Percentiles rank a stretch among this genome's conserved stretches.
Evolutionary conservation across 2,113 vertebrate genomes (phyloP).

Genomic region (Nansenia antarctica): DNA sequence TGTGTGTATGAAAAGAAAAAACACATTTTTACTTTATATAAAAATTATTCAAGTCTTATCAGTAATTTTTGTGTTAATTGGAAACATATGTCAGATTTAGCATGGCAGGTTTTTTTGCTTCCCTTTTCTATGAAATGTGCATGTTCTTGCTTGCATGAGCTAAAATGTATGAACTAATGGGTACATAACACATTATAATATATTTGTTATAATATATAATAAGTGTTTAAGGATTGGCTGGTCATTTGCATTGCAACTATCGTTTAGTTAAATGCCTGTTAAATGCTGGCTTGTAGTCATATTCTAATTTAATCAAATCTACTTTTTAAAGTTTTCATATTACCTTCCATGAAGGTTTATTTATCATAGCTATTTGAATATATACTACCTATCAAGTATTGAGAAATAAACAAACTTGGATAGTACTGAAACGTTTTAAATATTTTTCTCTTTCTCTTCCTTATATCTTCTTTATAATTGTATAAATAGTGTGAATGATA

Average conservation of each 20-base stretch:
- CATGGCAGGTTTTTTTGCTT: neutral
- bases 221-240: neutral
- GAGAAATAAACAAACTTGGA: conserved; percentile 1
- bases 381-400: conserved; percentile 36
- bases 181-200: conserved; percentile 11
- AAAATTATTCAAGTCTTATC: conserved; percentile 66
- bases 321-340: neutral
- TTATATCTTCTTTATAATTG: conserved; percentile 6
- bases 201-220: conserved; percentile 26
- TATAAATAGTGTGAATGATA: conserved; percentile 21
- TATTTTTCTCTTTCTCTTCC: neutral
- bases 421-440: neutral
- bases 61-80: conserved; percentile 19
- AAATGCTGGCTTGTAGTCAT: conserved; percentile 32
- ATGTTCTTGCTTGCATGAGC: conserved; percentile 25
- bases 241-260: conserved; percentile 2
- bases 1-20: conserved; percentile 29
- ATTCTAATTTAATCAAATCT: neutral
- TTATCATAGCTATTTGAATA: conserved; percentile 25
- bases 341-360: conserved; percentile 72
- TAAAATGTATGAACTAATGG: neutral
- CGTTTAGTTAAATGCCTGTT: conserved; percentile 11
- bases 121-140: conserved; percentile 8
- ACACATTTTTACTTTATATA: conserved; percentile 48
- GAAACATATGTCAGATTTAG: conserved; percentile 5